Percentiles rank a stretch among this genome's conserved stretches.
Evolutionary conservation across 2,797 vertebrate species (phyloP).

Genomic region (Acanthiza pusilla): DNA sequence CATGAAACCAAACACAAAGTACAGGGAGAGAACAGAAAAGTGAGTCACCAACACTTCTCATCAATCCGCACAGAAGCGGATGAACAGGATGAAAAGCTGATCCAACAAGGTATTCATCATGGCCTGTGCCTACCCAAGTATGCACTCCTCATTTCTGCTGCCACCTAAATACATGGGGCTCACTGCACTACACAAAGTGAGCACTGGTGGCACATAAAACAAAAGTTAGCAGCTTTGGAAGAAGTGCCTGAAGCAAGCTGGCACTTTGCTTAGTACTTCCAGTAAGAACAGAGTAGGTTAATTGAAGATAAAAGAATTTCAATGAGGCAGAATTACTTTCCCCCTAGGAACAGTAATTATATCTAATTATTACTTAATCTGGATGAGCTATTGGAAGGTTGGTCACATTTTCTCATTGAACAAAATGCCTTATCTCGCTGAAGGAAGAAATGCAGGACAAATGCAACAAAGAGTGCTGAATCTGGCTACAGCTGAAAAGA

Average conservation of each 20-base stretch:
- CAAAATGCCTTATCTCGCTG: not conserved
- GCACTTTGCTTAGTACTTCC: not conserved
- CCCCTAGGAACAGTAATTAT: conserved; percentile 41
- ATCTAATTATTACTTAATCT: conserved; percentile 57
- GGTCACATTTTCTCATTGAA: not conserved
- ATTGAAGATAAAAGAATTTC: conserved; percentile 54
- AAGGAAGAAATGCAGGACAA: not conserved
- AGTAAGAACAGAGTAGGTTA: conserved; percentile 35
- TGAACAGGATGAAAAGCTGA: fast-evolving
- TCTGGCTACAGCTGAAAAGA: not conserved
- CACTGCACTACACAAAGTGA: not conserved
- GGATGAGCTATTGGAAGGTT: conserved; percentile 36
- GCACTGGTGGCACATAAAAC: not conserved
- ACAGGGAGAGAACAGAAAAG: not conserved
- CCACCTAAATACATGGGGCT: fast-evolving
- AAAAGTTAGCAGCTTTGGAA: not conserved
- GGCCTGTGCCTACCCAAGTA: not conserved
- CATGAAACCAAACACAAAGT: not conserved
- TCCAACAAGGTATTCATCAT: not conserved
- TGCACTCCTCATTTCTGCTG: fast-evolving
- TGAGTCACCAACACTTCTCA: not conserved
- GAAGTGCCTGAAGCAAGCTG: not conserved
- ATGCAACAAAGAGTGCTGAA: not conserved
- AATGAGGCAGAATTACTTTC: conserved; percentile 22
- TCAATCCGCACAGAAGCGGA: fast-evolving